Evolutionary conservation across 2,888 invertebrate species (phyloP).

Genomic region (Drosophila colorata): DNA sequence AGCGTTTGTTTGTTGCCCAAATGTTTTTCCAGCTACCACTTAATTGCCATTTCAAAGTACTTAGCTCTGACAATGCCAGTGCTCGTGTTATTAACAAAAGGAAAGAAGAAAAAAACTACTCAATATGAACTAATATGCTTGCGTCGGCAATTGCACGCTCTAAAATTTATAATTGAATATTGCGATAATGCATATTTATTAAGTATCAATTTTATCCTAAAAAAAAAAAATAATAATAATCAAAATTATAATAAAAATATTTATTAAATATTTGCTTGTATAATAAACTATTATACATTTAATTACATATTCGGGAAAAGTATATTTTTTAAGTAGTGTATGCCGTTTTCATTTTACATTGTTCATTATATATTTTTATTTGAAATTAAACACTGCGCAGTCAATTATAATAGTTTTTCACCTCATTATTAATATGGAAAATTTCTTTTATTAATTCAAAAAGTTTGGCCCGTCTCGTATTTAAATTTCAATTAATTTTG

Average conservation of each 20-base stretch:
- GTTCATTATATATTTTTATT: too few species aligned
- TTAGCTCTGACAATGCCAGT: slow-evolving; percentile 54
- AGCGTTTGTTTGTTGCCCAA: slow-evolving; percentile 27
- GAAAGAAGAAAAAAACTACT: not conserved
- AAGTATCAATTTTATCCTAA: too few species aligned
- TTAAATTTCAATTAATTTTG: slow-evolving; percentile 13
- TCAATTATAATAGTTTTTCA: too few species aligned
- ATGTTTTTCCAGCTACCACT: slow-evolving; percentile 63
- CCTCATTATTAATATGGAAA: slow-evolving; percentile 1
- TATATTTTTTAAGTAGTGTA: too few species aligned
- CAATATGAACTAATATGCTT: not conserved
- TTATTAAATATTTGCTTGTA: not conserved
- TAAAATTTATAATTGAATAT: not conserved
- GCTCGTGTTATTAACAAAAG: slow-evolving; percentile 32
- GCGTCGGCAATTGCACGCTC: slow-evolving; percentile 8
- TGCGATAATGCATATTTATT: too few species aligned
- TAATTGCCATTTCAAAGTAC: slow-evolving; percentile 69
- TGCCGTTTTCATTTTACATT: too few species aligned
- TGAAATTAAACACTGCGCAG: not conserved
- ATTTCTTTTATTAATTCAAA: slow-evolving; percentile 1
- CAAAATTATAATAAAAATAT: too few species aligned
- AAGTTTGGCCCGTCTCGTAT: slow-evolving; percentile 1
- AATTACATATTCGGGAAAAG: too few species aligned
- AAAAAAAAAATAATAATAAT: too few species aligned
- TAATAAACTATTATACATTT: too few species aligned